Evolutionary conservation across 2,888 invertebrate genomes (phyloP).

Genomic region (Omphaloscelis lunosa): DNA sequence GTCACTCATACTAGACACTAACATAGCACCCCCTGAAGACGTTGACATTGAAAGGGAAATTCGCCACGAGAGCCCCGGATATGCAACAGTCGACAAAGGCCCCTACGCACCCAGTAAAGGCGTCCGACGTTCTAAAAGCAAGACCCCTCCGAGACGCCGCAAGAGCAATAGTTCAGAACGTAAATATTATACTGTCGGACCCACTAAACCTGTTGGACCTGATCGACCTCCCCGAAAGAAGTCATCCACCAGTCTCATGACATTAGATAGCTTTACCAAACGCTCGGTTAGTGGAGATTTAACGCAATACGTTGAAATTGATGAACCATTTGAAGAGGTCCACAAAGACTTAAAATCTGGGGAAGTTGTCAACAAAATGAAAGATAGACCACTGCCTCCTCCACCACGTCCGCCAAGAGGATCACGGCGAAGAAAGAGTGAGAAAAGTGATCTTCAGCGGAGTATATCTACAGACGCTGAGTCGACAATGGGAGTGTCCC

Average conservation of each 20-base stretch:
- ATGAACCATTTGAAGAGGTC: conserved; percentile 90
- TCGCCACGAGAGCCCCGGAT: conserved; percentile 91
- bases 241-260: conserved; percentile 90
- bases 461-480: conserved; percentile 63
- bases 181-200: conserved; percentile 93
- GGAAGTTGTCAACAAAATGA: conserved; percentile 95
- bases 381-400: conserved; percentile 95
- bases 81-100: conserved; percentile 94
- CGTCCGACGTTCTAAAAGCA: conserved; percentile 89
- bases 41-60: conserved; percentile 82
- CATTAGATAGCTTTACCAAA: conserved; percentile 88
- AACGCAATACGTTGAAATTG: conserved; percentile 92
- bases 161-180: conserved; percentile 89
- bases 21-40: conserved; percentile 78
- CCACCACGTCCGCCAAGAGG: conserved; percentile 96
- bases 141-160: conserved; percentile 88
- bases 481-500: conserved; percentile 65
- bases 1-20: conserved; percentile 90
- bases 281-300: conserved; percentile 84
- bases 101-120: conserved; percentile 92
- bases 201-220: conserved; percentile 87
- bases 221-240: conserved; percentile 92
- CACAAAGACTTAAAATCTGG: conserved; percentile 93
- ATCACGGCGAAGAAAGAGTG: conserved; percentile 84
- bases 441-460: conserved; percentile 73